Percentiles rank a stretch among this genome's conserved stretches.
phyloP scores from a whole-genome alignment of 1,140 invertebrate genomes.

The Drosophila asahinai region DNA sequence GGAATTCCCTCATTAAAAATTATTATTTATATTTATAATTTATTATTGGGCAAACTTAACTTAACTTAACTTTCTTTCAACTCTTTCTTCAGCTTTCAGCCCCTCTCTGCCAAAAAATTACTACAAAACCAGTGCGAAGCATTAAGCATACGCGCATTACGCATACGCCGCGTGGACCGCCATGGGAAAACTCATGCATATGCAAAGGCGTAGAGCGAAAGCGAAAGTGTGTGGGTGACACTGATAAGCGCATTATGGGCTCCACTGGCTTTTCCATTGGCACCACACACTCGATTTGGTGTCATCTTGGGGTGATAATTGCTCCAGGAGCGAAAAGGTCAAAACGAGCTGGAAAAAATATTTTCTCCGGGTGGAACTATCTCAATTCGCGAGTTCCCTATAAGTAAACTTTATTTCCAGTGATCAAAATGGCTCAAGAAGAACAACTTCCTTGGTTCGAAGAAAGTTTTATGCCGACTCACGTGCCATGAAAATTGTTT shows the following conservation, averaged over 20 bases:
- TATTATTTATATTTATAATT: no score
- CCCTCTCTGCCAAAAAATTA: background rate
- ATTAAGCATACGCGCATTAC: slow-evolving; percentile 51
- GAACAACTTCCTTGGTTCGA: background rate
- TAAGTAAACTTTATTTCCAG: background rate
- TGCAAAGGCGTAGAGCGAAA: slow-evolving; percentile 51
- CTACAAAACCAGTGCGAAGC: background rate
- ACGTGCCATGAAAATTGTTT: slow-evolving; percentile 78
- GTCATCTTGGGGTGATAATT: slow-evolving; percentile 44
- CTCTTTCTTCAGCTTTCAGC: background rate
- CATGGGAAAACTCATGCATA: slow-evolving; percentile 58
- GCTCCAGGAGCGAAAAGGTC: slow-evolving; percentile 35
- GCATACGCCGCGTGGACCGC: slow-evolving; percentile 55
- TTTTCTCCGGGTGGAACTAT: no score
- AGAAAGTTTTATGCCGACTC: slow-evolving; percentile 59
- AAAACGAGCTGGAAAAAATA: background rate
- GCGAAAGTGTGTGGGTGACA: slow-evolving; percentile 48
- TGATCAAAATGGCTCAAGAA: background rate
- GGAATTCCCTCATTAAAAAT: no score
- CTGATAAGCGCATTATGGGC: slow-evolving; percentile 79
- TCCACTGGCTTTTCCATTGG: slow-evolving; percentile 51
- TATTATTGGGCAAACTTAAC: no score
- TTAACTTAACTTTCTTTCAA: no score
- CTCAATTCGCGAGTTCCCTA: no score
- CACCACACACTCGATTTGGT: slow-evolving; percentile 25